phyloP scores from a whole-genome alignment of 2,113 vertebrate genomes.

The Ivindomyrus marchei region DNA sequence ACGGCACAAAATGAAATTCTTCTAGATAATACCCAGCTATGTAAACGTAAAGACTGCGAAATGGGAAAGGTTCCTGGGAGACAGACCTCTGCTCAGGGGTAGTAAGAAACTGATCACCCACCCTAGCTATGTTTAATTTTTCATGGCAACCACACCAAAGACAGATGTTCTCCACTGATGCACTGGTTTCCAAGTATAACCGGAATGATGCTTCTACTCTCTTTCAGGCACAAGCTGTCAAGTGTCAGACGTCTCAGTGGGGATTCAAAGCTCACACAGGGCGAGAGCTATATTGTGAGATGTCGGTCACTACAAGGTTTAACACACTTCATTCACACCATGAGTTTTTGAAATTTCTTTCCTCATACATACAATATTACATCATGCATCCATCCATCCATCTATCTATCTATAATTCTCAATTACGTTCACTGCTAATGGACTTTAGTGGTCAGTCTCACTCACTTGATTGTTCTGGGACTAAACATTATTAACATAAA shows the following conservation, averaged over 20 bases:
- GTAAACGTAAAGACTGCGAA: background rate
- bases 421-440: background rate
- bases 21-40: background rate
- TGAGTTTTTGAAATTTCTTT: background rate
- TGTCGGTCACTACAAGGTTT: background rate
- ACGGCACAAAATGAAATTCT: background rate
- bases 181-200: background rate
- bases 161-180: background rate
- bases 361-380: background rate
- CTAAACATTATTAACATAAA: background rate
- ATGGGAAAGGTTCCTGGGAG: background rate
- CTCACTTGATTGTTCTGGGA: background rate
- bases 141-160: background rate
- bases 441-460: background rate
- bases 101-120: background rate
- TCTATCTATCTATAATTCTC: background rate
- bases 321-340: background rate
- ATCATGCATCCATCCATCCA: background rate
- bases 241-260: background rate
- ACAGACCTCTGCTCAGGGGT: background rate
- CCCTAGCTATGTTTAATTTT: background rate
- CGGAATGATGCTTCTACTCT: background rate
- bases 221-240: background rate
- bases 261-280: background rate
- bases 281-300: background rate